Base-by-base conservation (phyloP, 1,140 invertebrate species). In the Drosophila orosa region DNA sequence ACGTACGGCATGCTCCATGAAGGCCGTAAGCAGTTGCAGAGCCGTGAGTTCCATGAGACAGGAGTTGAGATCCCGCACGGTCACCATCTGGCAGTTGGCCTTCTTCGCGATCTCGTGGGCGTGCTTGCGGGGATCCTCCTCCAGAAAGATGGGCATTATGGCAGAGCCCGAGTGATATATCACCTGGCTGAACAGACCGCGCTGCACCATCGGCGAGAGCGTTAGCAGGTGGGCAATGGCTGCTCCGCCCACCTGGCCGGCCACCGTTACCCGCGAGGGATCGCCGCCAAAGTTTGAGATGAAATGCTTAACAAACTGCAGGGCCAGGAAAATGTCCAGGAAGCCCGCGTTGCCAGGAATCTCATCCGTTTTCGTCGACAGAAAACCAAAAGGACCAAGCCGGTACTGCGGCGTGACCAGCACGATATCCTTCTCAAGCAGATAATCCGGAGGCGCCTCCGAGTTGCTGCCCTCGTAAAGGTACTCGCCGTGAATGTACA, bases 331-430 rank as follows among this genome's bases (percentile, higher is more conserved):
- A 63, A 95, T 94, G 74, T 96, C 95, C 45, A 94, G 93, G 19
- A 96, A 90, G 0, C 95, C 96, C 27, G 93, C 93, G 91, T 96
- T 96, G 10, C 95, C 95, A 1, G 95, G 95, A 6, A 94, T 93
- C 90, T 82, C 93, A 76, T 92, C 92, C 37, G 92, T 92, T 78
- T 91, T 93, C 71, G 92, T 94, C 6, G 91, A 94, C 65, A 94
- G 83, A 77, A 94, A 93, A 80, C 94, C 94, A 58, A 94, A 92
- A 0, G 93, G 93, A 15, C 93, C 94, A 45, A 96, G 93, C 89
- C 97, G 94, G 89, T 97, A 98, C 91, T 98, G 97, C 0, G 95
- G 92, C 1, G 95, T 95, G 8, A 98, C 96, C 1, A 97, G 92
- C 15, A 98, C 92, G 0, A 97, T 93, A 72, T 97, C 95, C 59